A percentile compares a stretch with the other conserved stretches of the same genome.
Conservation (phyloP, 2,113 vertebrate species). For the Climacteris rufus region DNA sequence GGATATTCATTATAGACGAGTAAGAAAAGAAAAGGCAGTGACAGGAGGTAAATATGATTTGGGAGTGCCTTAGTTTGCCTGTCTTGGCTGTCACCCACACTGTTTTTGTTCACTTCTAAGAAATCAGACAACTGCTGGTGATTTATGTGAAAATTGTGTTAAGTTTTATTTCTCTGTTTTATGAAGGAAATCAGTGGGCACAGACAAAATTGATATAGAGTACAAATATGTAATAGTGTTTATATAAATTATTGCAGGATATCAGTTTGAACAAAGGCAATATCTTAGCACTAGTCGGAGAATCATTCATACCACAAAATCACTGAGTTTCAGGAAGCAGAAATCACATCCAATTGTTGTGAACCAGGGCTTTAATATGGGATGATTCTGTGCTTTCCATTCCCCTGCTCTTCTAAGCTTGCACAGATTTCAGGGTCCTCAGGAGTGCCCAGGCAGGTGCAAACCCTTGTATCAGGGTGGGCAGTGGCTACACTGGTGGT, state of each 20-base stretch:
- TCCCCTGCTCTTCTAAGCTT: not conserved
- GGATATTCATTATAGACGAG: slow-evolving; percentile 30
- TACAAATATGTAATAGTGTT: slow-evolving; percentile 7
- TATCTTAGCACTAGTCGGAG: not conserved
- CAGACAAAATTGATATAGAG: not conserved
- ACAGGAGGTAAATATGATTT: slow-evolving; percentile 8
- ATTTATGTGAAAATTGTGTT: not conserved
- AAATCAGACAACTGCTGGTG: not conserved
- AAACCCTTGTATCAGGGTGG: not conserved
- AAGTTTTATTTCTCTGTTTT: not conserved
- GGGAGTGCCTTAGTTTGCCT: not conserved
- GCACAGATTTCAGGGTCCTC: not conserved
- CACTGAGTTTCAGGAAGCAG: not conserved
- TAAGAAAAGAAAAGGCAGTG: not conserved
- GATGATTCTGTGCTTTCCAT: not conserved
- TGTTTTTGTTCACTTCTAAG: not conserved
- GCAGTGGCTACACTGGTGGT: not conserved
- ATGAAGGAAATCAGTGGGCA: not conserved
- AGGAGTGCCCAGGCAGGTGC: no score
- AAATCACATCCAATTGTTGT: not conserved
- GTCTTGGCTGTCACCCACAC: not conserved
- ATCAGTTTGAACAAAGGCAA: not conserved
- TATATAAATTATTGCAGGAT: not conserved
- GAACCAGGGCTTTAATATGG: not conserved
- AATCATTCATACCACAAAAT: not conserved